Evolutionary conservation across 2,888 invertebrate genomes (phyloP).

Genomic region (Falcaria lacertinaria): DNA sequence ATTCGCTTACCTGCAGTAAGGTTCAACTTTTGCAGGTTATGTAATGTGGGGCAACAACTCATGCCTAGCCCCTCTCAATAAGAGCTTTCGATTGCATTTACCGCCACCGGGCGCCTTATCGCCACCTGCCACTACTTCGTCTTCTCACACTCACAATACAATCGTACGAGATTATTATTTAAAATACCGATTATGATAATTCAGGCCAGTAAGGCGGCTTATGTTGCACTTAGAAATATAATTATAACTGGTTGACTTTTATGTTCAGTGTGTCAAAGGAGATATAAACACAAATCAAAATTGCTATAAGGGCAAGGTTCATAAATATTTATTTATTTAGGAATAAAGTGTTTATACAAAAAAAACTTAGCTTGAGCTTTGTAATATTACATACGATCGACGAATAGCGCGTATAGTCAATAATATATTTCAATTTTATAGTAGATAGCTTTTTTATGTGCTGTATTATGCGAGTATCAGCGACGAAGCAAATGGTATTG

Average conservation of each 20-base stretch:
- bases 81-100: slow-evolving; percentile 10
- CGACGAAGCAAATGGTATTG: too few relatives aligned
- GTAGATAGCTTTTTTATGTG: too few relatives aligned
- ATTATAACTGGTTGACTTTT: neutral
- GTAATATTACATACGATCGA: too few relatives aligned
- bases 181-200: neutral
- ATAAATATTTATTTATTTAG: too few relatives aligned
- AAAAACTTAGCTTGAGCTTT: too few relatives aligned
- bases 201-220: neutral
- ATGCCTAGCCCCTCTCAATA: slow-evolving; percentile 35
- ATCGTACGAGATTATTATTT: neutral
- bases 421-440: too few relatives aligned
- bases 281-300: too few relatives aligned
- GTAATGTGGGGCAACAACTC: slow-evolving; percentile 34
- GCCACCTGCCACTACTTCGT: neutral
- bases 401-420: too few relatives aligned
- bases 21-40: slow-evolving; percentile 24
- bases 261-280: neutral
- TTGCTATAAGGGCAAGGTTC: too few relatives aligned
- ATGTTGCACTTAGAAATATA: slow-evolving; percentile 1
- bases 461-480: too few relatives aligned
- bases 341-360: too few relatives aligned
- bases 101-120: neutral
- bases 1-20: slow-evolving; percentile 11
- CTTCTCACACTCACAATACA: neutral